These are phyloP conservation scores for Anser brachyrhynchus DNA, from an alignment of 2,113 vertebrate species.

Conservation along the genomic window DNA sequence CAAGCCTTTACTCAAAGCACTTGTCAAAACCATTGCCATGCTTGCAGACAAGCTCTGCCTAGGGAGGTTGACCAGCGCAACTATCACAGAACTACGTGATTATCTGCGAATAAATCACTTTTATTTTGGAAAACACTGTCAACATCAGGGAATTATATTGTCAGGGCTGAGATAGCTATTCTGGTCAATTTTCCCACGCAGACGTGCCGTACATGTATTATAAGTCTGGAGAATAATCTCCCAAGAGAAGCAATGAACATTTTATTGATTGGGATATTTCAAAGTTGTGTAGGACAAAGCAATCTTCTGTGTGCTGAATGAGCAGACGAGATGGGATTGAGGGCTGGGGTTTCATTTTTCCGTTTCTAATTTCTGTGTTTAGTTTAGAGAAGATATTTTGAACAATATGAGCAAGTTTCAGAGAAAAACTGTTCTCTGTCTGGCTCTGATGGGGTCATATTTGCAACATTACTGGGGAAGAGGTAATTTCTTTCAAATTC, in stretches of 20 bases:
- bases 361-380: not conserved
- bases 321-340: not conserved
- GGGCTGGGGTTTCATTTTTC: not conserved
- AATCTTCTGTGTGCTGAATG: not conserved
- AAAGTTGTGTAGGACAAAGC: constrained; percentile 13
- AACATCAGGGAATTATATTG: not conserved
- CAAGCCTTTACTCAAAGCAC: constrained; percentile 7
- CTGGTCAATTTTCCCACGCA: constrained; percentile 6
- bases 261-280: constrained; percentile 45
- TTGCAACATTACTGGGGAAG: not conserved
- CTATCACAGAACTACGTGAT: not conserved
- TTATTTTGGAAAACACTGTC: constrained; percentile 37
- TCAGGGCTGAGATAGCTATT: not conserved
- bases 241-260: constrained; percentile 3
- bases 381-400: not conserved
- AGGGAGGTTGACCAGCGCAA: not conserved
- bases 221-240: constrained; percentile 19
- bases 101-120: constrained; percentile 34
- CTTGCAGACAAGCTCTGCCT: not conserved
- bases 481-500: not conserved
- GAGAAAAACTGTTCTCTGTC: not conserved
- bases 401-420: not conserved
- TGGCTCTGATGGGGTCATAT: not conserved
- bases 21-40: not conserved
- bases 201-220: constrained; percentile 4